phyloP scores from a whole-genome alignment of 2,888 invertebrate genomes.

The Chydorus sphaericus region DNA sequence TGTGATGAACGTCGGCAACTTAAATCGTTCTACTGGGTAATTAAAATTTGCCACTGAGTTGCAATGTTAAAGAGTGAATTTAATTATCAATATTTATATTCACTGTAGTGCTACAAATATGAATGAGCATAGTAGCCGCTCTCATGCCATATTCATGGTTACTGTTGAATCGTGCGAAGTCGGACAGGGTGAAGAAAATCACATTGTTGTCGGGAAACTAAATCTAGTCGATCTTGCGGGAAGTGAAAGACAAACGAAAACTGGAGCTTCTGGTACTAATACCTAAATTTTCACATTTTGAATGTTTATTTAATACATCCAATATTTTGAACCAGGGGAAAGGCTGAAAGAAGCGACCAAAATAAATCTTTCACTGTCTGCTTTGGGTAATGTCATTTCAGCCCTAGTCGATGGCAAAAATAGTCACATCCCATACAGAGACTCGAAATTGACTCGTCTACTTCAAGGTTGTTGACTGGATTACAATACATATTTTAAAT shows the following conservation, averaged over 20 bases:
- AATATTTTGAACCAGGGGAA: slow-evolving; percentile 44
- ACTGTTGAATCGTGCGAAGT: slow-evolving; percentile 60
- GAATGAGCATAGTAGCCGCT: slow-evolving; percentile 73
- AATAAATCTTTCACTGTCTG: slow-evolving; percentile 90
- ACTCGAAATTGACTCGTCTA: slow-evolving; percentile 89
- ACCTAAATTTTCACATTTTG: neutral
- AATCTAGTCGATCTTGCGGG: slow-evolving; percentile 82
- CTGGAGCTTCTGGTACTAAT: slow-evolving; percentile 29
- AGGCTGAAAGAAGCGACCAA: slow-evolving; percentile 90
- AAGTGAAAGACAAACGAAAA: slow-evolving; percentile 68
- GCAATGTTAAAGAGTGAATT: neutral
- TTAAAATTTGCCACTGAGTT: neutral
- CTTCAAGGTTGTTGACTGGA: slow-evolving; percentile 51
- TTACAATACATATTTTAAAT: neutral
- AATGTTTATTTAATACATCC: neutral
- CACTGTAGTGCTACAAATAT: slow-evolving; percentile 57
- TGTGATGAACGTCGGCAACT: slow-evolving; percentile 85
- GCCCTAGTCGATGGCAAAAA: slow-evolving; percentile 85
- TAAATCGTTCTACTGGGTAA: slow-evolving; percentile 76
- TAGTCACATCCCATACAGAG: slow-evolving; percentile 91
- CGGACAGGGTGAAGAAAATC: slow-evolving; percentile 33
- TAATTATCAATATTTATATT: neutral
- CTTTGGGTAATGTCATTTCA: slow-evolving; percentile 96
- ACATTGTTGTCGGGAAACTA: slow-evolving; percentile 55
- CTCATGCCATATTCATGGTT: slow-evolving; percentile 76